Evolutionary conservation across 2,113 vertebrate genomes (phyloP).

Genomic region (Hippocampus guttulatus): DNA sequence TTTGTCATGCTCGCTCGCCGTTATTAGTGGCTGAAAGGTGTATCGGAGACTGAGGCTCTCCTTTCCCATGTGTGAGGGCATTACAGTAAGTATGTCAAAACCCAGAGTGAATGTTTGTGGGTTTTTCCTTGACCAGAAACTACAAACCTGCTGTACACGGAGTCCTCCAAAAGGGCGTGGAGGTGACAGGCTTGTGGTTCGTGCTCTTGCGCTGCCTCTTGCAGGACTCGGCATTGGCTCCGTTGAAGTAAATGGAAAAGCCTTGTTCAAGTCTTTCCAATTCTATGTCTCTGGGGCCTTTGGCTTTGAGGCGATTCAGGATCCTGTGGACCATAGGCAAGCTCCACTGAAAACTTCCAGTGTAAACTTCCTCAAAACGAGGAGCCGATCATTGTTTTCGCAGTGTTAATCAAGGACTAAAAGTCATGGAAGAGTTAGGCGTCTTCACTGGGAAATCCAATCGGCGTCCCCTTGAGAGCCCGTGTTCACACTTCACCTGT

Average conservation of each 20-base stretch:
- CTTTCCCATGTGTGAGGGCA: too few species aligned
- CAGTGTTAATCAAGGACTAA: constrained; percentile 9
- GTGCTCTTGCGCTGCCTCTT: constrained; percentile 56
- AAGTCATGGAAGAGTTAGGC: constrained; percentile 20
- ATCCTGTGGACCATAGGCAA: constrained; percentile 67
- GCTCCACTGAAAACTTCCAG: not conserved
- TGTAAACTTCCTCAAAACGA: constrained; percentile 9
- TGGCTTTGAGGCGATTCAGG: constrained; percentile 75
- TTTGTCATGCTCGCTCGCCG: too few species aligned
- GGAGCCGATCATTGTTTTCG: constrained; percentile 30
- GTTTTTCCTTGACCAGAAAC: constrained; percentile 30
- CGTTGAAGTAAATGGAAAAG: constrained; percentile 93
- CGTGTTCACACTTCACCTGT: constrained; percentile 74
- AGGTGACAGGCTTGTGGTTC: constrained; percentile 21
- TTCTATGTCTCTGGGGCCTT: constrained; percentile 75
- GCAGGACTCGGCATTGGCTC: constrained; percentile 80
- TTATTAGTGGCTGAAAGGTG: too few species aligned
- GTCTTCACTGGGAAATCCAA: constrained; percentile 47
- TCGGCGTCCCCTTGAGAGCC: constrained; percentile 29
- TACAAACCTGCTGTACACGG: constrained; percentile 70
- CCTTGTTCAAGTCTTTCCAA: constrained; percentile 86
- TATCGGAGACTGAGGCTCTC: too few species aligned
- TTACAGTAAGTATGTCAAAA: too few species aligned
- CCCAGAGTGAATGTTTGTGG: constrained; percentile 1
- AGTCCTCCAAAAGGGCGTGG: constrained; percentile 47